Conservation (phyloP, 2,113 vertebrate species). For the Oncorhynchus keta region DNA sequence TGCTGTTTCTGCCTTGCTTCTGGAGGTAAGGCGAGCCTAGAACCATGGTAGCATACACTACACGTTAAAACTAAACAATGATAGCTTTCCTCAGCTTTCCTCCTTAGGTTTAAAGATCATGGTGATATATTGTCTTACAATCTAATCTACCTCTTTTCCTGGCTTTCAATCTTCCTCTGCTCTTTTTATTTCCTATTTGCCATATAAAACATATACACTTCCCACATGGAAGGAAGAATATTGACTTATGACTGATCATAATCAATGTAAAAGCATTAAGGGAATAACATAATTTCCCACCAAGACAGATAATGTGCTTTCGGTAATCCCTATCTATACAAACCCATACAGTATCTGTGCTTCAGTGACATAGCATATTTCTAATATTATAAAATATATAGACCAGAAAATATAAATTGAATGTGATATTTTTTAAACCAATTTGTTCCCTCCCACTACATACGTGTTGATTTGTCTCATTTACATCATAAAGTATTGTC, state of each 20-base stretch:
- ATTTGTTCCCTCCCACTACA: neutral
- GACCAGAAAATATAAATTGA: neutral
- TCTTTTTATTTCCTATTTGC: too few species aligned
- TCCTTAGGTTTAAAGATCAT: neutral
- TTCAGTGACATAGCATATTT: constrained; percentile 1
- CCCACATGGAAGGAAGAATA: neutral
- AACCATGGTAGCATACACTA: neutral
- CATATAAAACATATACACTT: too few species aligned
- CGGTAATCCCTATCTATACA: neutral
- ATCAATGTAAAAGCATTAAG: neutral
- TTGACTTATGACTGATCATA: neutral
- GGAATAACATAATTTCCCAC: neutral
- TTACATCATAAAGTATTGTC: neutral
- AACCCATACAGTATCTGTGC: constrained; percentile 7
- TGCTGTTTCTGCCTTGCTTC: neutral
- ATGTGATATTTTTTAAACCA: neutral
- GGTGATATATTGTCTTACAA: neutral
- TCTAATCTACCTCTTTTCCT: neutral
- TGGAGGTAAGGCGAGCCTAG: neutral
- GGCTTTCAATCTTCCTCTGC: neutral
- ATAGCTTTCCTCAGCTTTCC: neutral
- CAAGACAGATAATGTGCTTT: constrained; percentile 19
- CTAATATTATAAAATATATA: neutral
- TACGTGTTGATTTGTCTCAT: neutral
- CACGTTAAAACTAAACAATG: neutral